phyloP scores from a whole-genome alignment of 2,113 vertebrate species.

The Gopherus evgoodei region DNA sequence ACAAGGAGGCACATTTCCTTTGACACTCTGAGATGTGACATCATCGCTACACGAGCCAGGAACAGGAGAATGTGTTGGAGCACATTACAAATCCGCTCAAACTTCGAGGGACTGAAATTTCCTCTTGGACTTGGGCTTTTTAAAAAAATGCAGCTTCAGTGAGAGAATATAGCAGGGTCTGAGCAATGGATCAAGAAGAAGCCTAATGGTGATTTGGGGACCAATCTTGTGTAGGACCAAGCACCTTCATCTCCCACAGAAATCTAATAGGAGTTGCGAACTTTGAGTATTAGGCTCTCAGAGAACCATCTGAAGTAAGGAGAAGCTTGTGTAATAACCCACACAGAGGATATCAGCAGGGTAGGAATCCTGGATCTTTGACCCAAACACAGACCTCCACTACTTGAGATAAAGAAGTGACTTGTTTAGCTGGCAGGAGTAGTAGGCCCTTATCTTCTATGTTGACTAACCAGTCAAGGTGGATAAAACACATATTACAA shows the following conservation, averaged over 20 bases:
- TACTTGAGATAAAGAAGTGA: not conserved
- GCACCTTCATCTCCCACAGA: not conserved
- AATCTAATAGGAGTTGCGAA: rapidly evolving
- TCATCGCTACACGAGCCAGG: not conserved
- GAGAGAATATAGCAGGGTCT: not conserved
- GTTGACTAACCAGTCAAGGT: not conserved
- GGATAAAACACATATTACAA: not conserved
- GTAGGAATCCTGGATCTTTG: not conserved
- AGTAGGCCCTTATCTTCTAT: not conserved
- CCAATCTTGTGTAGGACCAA: not conserved
- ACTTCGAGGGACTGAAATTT: not conserved
- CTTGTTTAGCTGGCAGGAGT: not conserved
- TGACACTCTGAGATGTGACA: constrained; percentile 16
- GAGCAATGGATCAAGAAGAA: not conserved
- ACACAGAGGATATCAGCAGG: not conserved
- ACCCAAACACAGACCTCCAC: not conserved
- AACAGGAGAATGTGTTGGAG: not conserved
- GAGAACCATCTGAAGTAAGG: not conserved
- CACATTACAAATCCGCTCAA: not conserved
- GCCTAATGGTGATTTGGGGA: not conserved
- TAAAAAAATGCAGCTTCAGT: not conserved
- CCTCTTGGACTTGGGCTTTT: not conserved
- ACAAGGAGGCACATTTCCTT: constrained; percentile 1
- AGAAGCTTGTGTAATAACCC: not conserved
- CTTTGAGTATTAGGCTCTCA: not conserved